Evolutionary conservation across 2,797 vertebrate species (phyloP), one percentile per base, ranked within the genome.

Genomic region (Bovichtus diacanthus): DNA sequence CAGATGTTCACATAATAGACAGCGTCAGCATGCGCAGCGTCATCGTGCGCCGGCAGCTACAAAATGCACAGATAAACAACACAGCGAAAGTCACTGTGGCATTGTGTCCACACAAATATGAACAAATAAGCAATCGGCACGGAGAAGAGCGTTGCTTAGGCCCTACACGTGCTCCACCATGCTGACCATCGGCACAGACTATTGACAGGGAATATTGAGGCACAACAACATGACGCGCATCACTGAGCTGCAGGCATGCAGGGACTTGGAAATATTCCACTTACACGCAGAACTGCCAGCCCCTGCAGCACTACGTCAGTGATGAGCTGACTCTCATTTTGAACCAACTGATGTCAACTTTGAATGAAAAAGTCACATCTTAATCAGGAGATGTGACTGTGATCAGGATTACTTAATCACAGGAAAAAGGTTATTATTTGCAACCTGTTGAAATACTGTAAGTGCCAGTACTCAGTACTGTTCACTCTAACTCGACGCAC

Each of bases 1-100:
- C 74, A 78, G 76, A 82, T 58, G 50, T 53, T 60, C 23, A 31
- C 62, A 23, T 59, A 69, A 66, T 50, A 74, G 44, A 70, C 44
- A 0, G 18, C 34, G 60, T 76, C 70, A 79, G 67, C 59, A 43
- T 81, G 78, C 63, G 44, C 5, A 2, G 6, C 38, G 39, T 34
- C 47, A 9, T 8, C 8, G 58, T 19, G 38, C 9, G 25, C 46
- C 51, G 59, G 67, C 65, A 70, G 78, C 53, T 21, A 55, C 66
- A 72, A 55, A 63, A 67, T 18, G 4, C 70, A 29, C 59, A 80
- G 54, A 80, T 59, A 64, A 60, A 56, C 0, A 34, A 9, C 31
- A 27, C 49, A 0, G 38, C n/a, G 69, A 39, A 36, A 34, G 31
- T 31, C 62, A 53, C 12, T 0, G 31, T 34, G 3, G 41, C 44